Evolutionary conservation across 2,113 vertebrate genomes (phyloP).

Genomic region (Xenopus laevis): DNA sequence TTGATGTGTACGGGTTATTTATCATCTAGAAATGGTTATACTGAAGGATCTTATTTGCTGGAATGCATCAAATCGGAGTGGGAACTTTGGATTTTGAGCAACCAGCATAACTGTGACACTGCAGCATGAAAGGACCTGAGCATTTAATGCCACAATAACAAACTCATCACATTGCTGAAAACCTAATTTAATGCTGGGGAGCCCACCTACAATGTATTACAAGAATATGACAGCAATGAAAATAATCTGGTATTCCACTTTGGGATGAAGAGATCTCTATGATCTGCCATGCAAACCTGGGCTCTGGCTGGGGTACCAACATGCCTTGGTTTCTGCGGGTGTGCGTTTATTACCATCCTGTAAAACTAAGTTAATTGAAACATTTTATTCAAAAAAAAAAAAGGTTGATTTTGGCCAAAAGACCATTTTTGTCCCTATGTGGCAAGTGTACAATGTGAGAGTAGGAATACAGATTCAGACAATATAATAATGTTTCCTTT

Average conservation of each 20-base stretch:
- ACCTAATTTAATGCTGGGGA: not conserved
- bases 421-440: conserved; percentile 15
- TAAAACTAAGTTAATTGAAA: conserved; percentile 13
- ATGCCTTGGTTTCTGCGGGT: conserved; percentile 54
- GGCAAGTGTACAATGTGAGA: conserved; percentile 41
- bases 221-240: not conserved
- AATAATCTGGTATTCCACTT: not conserved
- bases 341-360: conserved; percentile 58
- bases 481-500: conserved; percentile 53
- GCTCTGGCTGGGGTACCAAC: not conserved
- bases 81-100: too few relatives aligned
- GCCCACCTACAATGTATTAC: not conserved
- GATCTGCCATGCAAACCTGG: not conserved
- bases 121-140: conserved; percentile 9
- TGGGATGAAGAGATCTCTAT: too few relatives aligned
- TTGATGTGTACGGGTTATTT: too few relatives aligned
- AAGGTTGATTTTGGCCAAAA: not conserved
- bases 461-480: conserved; percentile 49
- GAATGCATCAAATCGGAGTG: too few relatives aligned
- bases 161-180: not conserved
- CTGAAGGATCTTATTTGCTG: too few relatives aligned
- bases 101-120: not conserved
- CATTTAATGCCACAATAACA: conserved; percentile 4
- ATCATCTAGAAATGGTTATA: too few relatives aligned
- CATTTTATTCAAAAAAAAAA: conserved; percentile 10